Base-by-base conservation (phyloP, 2,797 vertebrate species). In the Hippopotamyrus pictus region DNA sequence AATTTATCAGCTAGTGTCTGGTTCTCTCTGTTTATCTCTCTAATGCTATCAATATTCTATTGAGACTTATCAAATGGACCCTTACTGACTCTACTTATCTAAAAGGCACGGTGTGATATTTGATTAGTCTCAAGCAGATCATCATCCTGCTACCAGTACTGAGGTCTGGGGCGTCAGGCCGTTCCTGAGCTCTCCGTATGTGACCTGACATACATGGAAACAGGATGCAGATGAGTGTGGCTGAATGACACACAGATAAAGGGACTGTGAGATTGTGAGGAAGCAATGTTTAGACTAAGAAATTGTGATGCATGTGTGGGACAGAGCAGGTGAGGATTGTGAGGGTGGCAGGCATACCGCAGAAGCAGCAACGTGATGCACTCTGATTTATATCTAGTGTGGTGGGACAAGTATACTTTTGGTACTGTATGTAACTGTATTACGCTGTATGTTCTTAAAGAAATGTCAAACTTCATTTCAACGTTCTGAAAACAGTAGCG, bases 201-300 rank as follows among this genome's bases (percentile, higher is more conserved):
- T n/a, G 19, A 8, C 29, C 57, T n/a, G 5, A 57, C 19, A 62
- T 0, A 41, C 33, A 62, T 0, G 17, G 86, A 22, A 54, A 87
- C 25, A 87, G 86, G 86, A 65, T 19, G 54, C 86, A 44, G 76
- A n/a, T 87, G 44, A 2, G 53, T 65, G 59, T 1, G 57, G 8
- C 54, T 14, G 19, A 88, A 69, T 88, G 79, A 12, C 73, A 89
- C 59, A 73, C 37, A 53, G 54, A 48, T 29, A 88, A 87, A 50
- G 82, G 57, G 37, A 7, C 6, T 41, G 37, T 41, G 37, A 46
- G 84, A 33, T 51, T 53, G 33, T 62, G 86, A 62, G 19, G 33
- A 86, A 41, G 62, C 14, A 19, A 19, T 22, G 54, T 44, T 54
- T 11, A 87, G 37, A 17, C 51, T 19, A 62, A 33, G 86, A 62